A percentile compares a stretch with the other conserved stretches of the same genome.
Conservation (phyloP, 2,113 vertebrate species). For the cattle (Bos taurus) region ARS-UCD2.0 NC_037330.1:60808501-60809000, state of each 20-base stretch:
- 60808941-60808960: background rate
- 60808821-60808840: background rate
- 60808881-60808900: background rate
- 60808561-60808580: slow-evolving; percentile 67
- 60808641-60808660: slow-evolving; percentile 16
- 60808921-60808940: background rate
- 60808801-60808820: background rate
- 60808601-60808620: slow-evolving; percentile 37
- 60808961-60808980: background rate
- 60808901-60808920: background rate
- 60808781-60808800: background rate
- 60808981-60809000: background rate
- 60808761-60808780: background rate
- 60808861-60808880: slow-evolving; percentile 8
- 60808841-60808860: background rate
- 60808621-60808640: slow-evolving; percentile 18
- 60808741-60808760: background rate
- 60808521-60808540: slow-evolving; percentile 72
- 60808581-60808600: slow-evolving; percentile 30
- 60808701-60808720: background rate
- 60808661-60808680: background rate
- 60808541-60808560: slow-evolving; percentile 77
- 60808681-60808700: background rate
- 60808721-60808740: background rate
- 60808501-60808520: slow-evolving; percentile 79